Conservation (phyloP, 2,797 vertebrate species). For the Malurus leucopterus region DNA sequence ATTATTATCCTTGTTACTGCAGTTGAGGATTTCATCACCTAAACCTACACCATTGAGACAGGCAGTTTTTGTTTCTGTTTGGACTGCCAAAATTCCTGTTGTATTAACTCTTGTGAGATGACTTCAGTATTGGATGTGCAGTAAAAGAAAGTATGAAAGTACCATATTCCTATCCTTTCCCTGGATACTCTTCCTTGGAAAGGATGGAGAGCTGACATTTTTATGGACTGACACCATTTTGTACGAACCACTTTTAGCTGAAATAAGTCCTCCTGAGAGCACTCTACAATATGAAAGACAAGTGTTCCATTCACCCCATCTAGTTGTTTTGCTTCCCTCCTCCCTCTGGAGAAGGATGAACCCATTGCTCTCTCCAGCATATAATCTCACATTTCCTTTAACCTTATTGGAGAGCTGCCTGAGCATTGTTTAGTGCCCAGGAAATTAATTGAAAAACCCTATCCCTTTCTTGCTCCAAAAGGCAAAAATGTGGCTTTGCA, state of each 20-base stretch:
- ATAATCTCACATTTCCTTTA: not conserved
- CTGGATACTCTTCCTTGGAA: not conserved
- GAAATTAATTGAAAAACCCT: not conserved
- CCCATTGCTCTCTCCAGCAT: not conserved
- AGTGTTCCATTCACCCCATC: not conserved
- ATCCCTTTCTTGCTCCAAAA: not conserved
- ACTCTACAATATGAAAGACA: not conserved
- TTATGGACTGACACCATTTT: not conserved
- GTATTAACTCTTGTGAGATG: not conserved
- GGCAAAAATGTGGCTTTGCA: not conserved
- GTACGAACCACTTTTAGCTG: not conserved
- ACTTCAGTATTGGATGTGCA: not conserved
- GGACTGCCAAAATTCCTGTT: not conserved
- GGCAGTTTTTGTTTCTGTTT: not conserved
- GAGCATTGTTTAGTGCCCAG: fast-evolving
- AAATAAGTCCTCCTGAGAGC: not conserved
- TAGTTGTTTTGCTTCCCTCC: not conserved
- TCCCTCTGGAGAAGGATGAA: not conserved
- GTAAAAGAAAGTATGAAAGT: not conserved
- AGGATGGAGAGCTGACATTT: not conserved
- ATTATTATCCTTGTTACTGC: fast-evolving
- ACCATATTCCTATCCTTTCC: not conserved
- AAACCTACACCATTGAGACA: not conserved
- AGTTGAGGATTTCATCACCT: not conserved
- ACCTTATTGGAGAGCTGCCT: not conserved